Conservation (phyloP, 2,888 invertebrate genomes). For the Tuberolachnus salignus region DNA sequence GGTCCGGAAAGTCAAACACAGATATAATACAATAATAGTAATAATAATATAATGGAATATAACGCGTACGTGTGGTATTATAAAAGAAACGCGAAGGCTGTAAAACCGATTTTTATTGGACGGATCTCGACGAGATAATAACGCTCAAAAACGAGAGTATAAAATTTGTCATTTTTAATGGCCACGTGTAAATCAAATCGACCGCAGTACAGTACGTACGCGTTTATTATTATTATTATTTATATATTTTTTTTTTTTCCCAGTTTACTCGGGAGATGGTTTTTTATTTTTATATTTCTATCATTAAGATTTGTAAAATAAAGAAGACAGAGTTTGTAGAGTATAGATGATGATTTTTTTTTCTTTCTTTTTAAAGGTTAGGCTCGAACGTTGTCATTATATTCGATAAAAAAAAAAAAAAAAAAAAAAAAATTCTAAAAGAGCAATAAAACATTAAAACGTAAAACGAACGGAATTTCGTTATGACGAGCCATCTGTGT, state of each 20-base stretch:
- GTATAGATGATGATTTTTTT: no score
- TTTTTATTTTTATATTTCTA: background rate
- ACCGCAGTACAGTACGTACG: no score
- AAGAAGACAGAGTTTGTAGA: background rate
- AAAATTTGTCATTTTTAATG: conserved; percentile 55
- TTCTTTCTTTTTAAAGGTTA: background rate
- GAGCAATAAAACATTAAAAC: background rate
- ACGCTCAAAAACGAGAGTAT: conserved; percentile 42
- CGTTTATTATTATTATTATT: background rate
- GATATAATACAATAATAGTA: conserved; percentile 17
- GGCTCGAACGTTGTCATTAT: background rate
- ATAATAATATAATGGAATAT: conserved; percentile 13
- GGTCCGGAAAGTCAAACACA: background rate
- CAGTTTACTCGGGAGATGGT: background rate
- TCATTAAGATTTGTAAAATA: conserved; percentile 31
- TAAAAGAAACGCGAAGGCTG: conserved; percentile 35
- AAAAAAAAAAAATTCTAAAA: conserved; percentile 16
- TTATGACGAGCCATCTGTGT: background rate
- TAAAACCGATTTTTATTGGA: conserved; percentile 49
- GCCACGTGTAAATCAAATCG: conserved; percentile 17
- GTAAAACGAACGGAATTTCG: conserved; percentile 32
- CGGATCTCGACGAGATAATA: conserved; percentile 37
- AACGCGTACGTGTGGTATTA: background rate
- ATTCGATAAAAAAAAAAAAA: no score
- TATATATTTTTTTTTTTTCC: conserved; percentile 6